A percentile compares a stretch with the other conserved stretches of the same genome.
Conservation (phyloP, 2,888 invertebrate species). For the Phortica magna region DNA sequence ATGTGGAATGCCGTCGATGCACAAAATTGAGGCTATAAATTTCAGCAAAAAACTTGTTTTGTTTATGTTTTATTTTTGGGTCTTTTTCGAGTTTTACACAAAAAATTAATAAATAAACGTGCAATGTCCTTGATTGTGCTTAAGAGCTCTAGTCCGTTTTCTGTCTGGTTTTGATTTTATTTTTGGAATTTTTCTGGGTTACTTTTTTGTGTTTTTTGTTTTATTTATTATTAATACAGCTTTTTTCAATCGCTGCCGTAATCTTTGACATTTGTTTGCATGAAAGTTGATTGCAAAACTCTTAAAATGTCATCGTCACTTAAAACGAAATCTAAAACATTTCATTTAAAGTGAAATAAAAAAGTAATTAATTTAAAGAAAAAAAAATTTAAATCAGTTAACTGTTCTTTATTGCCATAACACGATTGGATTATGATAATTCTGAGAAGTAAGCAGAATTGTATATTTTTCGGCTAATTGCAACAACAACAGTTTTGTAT, state of each 20-base stretch:
- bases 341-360: neutral
- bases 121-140: slow-evolving; percentile 2
- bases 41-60: slow-evolving; percentile 14
- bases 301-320: neutral
- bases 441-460: neutral
- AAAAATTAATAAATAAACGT: neutral
- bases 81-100: neutral
- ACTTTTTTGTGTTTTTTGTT: slow-evolving; percentile 6
- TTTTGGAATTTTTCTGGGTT: neutral
- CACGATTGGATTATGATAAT: neutral
- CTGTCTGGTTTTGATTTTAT: neutral
- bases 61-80: neutral
- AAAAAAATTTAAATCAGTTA: neutral
- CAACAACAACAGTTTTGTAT: neutral
- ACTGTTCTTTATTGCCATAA: no score
- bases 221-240: neutral
- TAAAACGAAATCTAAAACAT: neutral
- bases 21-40: slow-evolving; percentile 14
- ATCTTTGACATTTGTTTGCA: neutral
- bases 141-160: neutral
- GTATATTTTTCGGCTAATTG: slow-evolving; percentile 8
- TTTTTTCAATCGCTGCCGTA: neutral
- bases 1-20: slow-evolving; percentile 13
- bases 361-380: neutral
- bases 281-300: no score